These are phyloP conservation scores for Cantharis lateralis DNA, from an alignment of 2,888 invertebrate genomes.

Conservation along the genomic window DNA sequence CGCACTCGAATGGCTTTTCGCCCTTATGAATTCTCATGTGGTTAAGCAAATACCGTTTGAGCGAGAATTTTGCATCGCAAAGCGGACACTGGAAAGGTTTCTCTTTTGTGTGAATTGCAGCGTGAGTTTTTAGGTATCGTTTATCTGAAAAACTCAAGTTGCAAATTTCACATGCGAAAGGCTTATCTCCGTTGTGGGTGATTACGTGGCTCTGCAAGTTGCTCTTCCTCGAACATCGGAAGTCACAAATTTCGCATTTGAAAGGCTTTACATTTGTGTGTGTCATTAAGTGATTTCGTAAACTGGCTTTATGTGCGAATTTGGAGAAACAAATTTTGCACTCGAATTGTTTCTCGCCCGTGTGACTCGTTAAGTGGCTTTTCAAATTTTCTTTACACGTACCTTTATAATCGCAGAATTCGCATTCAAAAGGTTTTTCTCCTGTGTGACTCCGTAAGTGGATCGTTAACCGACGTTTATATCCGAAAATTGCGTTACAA, in stretches of 20 bases:
- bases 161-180: neutral
- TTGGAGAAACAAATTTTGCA: neutral
- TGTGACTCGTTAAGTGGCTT: neutral
- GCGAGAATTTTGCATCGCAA: neutral
- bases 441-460: neutral
- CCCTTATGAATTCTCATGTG: neutral
- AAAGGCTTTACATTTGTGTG: neutral
- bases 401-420: neutral
- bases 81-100: neutral
- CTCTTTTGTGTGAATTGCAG: neutral
- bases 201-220: neutral
- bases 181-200: neutral
- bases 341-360: neutral
- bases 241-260: neutral
- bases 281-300: neutral
- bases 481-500: neutral
- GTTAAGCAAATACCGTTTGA: neutral
- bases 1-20: neutral
- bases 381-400: neutral
- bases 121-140: neutral
- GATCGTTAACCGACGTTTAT: neutral
- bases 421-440: neutral
- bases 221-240: neutral
- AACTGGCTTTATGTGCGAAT: neutral
- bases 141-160: neutral